Evolutionary conservation across 2,888 invertebrate species (phyloP).

Genomic region (Hydriomena furcata): DNA sequence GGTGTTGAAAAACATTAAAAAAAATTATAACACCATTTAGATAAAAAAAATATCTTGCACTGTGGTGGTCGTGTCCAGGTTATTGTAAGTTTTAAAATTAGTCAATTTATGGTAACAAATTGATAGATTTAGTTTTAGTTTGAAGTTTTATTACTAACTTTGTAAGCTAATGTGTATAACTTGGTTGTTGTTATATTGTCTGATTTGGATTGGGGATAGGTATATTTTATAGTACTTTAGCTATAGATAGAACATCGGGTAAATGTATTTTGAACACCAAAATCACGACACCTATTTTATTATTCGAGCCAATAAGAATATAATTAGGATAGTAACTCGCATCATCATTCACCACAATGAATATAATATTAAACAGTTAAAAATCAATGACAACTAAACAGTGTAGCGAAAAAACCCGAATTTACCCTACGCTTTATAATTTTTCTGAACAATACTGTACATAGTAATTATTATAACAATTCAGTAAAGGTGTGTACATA

Average conservation of each 20-base stretch:
- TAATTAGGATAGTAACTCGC: background rate
- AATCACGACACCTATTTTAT: constrained; percentile 15
- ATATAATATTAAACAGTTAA: too few relatives aligned
- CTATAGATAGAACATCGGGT: constrained; percentile 18
- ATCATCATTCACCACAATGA: background rate
- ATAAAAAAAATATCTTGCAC: constrained; percentile 48
- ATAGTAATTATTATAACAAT: constrained; percentile 5
- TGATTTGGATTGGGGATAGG: constrained; percentile 68
- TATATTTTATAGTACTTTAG: constrained; percentile 44
- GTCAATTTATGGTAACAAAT: constrained; percentile 68
- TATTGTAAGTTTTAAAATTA: constrained; percentile 70
- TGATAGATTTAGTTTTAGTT: constrained; percentile 61
- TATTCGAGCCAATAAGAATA: constrained; percentile 7
- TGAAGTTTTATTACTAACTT: constrained; percentile 57
- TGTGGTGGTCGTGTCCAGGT: constrained; percentile 65
- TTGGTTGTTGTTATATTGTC: constrained; percentile 62
- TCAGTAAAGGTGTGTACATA: background rate
- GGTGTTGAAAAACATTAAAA: constrained; percentile 54
- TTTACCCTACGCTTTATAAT: constrained; percentile 22
- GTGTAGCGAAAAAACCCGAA: constrained; percentile 20
- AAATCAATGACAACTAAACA: constrained; percentile 8
- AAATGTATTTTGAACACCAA: constrained; percentile 22
- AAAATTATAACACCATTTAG: constrained; percentile 43
- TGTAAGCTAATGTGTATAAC: constrained; percentile 69
- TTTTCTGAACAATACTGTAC: constrained; percentile 3